A percentile compares a stretch with the other conserved stretches of the same genome.
Conservation (phyloP, 2,797 vertebrate genomes). For the Champsocephalus esox region DNA sequence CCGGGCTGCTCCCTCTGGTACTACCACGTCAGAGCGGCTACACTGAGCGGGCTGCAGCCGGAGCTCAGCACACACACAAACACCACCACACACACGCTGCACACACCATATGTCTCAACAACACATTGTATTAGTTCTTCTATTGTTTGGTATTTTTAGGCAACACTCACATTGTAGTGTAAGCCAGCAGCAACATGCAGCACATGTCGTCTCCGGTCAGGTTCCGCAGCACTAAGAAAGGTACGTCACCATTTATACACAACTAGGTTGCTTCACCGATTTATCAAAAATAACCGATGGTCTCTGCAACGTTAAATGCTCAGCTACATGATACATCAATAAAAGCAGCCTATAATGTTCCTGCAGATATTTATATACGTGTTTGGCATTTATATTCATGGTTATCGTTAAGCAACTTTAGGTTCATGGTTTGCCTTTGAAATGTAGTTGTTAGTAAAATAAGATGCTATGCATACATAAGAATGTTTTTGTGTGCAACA, state of each 20-base stretch:
- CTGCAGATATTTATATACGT: background rate
- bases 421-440: background rate
- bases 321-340: background rate
- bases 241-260: conserved; percentile 44
- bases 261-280: background rate
- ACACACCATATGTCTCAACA: background rate
- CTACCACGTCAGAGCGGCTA: conserved; percentile 7
- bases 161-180: background rate
- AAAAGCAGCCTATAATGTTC: background rate
- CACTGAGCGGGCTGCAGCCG: background rate
- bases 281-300: too few relatives aligned
- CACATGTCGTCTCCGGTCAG: conserved; percentile 80
- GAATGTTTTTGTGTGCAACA: background rate
- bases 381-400: background rate
- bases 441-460: too few relatives aligned
- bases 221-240: conserved; percentile 68
- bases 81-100: background rate
- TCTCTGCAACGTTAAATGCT: background rate
- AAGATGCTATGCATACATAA: too few relatives aligned
- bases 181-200: conserved; percentile 61
- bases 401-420: background rate
- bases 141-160: background rate
- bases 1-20: background rate
- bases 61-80: conserved; percentile 1
- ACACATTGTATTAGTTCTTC: background rate